Conservation (phyloP, 2,888 invertebrate genomes). For the Beris morrisii region DNA sequence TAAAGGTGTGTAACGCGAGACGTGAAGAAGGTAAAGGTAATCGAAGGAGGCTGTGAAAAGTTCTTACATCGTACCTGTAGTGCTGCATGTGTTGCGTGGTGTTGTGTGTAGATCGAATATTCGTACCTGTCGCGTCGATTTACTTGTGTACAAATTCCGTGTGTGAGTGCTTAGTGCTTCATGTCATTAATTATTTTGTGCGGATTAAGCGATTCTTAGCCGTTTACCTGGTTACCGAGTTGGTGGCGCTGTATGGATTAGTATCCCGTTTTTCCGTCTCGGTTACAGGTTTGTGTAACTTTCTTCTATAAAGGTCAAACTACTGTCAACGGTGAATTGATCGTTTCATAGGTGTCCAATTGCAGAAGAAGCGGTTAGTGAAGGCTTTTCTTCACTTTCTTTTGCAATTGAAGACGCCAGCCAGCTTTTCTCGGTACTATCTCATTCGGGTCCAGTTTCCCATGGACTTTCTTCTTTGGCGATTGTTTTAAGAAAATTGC, state of each 20-base stretch:
- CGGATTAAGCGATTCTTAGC: slow-evolving; percentile 18
- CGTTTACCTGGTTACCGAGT: slow-evolving; percentile 25
- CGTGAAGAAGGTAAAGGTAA: no score
- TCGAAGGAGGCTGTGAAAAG: slow-evolving; percentile 12
- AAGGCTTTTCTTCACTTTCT: slow-evolving; percentile 22
- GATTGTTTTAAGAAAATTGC: no score
- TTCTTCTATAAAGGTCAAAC: no score
- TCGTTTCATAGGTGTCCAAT: slow-evolving; percentile 13
- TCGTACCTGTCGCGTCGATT: not conserved
- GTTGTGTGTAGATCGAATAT: slow-evolving; percentile 18
- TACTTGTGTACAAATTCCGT: slow-evolving; percentile 2
- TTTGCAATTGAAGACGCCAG: not conserved
- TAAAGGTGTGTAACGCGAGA: no score
- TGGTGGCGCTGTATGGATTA: slow-evolving; percentile 21
- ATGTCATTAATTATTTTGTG: not conserved
- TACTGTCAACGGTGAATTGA: no score
- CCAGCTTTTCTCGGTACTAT: not conserved
- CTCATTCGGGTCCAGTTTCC: no score
- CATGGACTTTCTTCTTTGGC: no score
- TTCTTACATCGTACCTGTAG: slow-evolving; percentile 16
- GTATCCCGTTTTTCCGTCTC: not conserved
- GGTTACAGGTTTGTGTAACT: no score
- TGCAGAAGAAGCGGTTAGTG: not conserved
- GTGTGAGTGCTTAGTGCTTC: no score
- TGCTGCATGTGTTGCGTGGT: not conserved